phyloP scores from a whole-genome alignment of 2,113 vertebrate species.

The Dermatemys mawii region DNA sequence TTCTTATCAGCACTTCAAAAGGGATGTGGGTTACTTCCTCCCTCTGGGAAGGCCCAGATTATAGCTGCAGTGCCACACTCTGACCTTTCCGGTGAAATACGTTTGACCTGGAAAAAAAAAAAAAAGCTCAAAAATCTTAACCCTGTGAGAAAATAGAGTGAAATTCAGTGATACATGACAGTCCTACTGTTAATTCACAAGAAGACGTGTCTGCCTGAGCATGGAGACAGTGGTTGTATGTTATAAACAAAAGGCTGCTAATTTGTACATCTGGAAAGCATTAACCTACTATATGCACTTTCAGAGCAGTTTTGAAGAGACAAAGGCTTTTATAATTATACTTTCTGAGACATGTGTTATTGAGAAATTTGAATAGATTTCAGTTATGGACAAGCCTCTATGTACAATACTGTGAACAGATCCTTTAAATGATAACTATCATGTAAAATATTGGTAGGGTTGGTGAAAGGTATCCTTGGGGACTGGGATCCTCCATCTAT shows the following conservation, averaged over 20 bases:
- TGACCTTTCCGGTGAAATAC: slow-evolving; percentile 66
- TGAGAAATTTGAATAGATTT: background rate
- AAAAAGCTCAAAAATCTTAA: background rate
- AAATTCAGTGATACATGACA: background rate
- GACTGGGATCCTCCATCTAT: background rate
- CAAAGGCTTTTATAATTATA: rapidly evolving
- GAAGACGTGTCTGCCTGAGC: background rate
- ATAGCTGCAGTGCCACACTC: slow-evolving; percentile 37
- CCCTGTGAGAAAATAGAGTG: background rate
- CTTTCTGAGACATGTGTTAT: background rate
- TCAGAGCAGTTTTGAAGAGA: rapidly evolving
- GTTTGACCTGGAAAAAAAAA: slow-evolving; percentile 10
- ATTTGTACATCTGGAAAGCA: background rate
- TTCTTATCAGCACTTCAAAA: background rate
- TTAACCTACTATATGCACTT: background rate
- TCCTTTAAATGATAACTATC: background rate
- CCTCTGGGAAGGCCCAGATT: slow-evolving; percentile 47
- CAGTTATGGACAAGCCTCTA: background rate
- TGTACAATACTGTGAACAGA: background rate
- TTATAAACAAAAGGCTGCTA: background rate
- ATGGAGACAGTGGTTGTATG: background rate
- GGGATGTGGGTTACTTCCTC: background rate
- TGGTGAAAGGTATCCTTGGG: background rate
- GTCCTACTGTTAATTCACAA: background rate
- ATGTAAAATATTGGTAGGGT: background rate